Evolutionary conservation across 2,888 invertebrate genomes (phyloP), one percentile per base, ranked within the genome.

Genomic region (Anthophora plumipes): DNA sequence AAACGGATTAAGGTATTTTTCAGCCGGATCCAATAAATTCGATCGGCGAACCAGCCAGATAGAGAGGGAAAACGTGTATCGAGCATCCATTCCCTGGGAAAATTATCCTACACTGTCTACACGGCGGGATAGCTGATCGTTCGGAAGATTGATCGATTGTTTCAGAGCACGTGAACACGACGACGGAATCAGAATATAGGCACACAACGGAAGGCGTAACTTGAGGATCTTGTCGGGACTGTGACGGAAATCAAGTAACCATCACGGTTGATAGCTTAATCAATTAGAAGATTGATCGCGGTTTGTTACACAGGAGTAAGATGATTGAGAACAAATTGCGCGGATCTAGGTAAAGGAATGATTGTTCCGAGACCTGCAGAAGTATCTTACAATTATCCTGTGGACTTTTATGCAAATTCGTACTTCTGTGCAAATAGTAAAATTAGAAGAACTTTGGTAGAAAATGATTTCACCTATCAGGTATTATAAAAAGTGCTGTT

Each of bases 1-100:
- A 70, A 70, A 70, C 70, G 76, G 70, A 76, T 76, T 70, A 76
- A 70, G 64, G 70, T 76, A 76, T 76, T 70, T 76, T 76, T 76
- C 76, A 76, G 31, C 52, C 48, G 60, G 52, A 60, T 67, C 68
- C 68, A 60, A 74, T 74, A 74, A 67, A 67, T 68, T 61, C 54
- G 52, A 70, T 57, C 43, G 54, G 14, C 25, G 64, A 59, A 50
- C 20, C 50, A 20, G 39, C 17, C 25, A 39, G 66, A 9, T 12
- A 17, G 17, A 48, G 14, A 41, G 39, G 25, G n/a, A 43, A 22
- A 17, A 46, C 31, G 20, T 20, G 41, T 39, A 2, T 11, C 12
- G 25, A 17, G 2, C 37, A 57, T 48, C n/a, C 41, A 22, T 14
- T 39, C 43, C 54, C 39, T 37, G 54, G 31, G 52, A 71, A 63